Evolutionary conservation across 2,888 invertebrate species (phyloP), one percentile per base, ranked within the genome.

Genomic region (Resseliella maxima): DNA sequence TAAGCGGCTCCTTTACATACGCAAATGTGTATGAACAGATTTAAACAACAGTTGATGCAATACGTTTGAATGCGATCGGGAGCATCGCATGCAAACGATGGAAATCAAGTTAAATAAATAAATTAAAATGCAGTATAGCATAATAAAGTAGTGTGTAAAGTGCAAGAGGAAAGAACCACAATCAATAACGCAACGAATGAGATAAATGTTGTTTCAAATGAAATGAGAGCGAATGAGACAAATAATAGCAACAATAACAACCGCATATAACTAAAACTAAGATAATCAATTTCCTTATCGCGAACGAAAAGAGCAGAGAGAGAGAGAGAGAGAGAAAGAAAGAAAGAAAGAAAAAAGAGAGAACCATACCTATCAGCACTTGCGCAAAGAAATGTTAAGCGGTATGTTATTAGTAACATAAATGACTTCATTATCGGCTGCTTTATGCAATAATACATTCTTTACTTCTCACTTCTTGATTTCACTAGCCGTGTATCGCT

Each of bases 351-450:
- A 5, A 41, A 5, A 41, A 41, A 18, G 18, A 81, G 35, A 36
- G 15, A 81, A 38, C 83, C 83, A 83, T 83, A 38, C 83, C 83
- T 83, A 83, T 83, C 83, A 83, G 38, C 83, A 83, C 83, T 83
- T 38, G 83, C 38, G 83, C 83, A 83, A 83, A 83, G 83, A 83
- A 38, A 83, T 83, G 83, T 83, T 83, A 83, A 83, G 83, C 83
- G 83, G 83, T 38, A 38, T 36, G 83, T 83, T 83, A 83, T 83
- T 83, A 83, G 83, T 38, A 83, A 83, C 83, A 83, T 83, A 83
- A 83, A 83, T 83, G 83, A 83, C 83, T 83, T 83, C 38, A 83
- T 83, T 83, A 83, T 83, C 83, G 83, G 38, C 83, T 83, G 38
- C 36, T 38, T 36, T 83, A 83, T 83, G 38, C 83, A 83, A 83